A percentile compares a stretch with the other conserved stretches of the same genome.
Conservation (phyloP, 92 coral and sea anemone species). For the Epizoanthus fatuus region DNA sequence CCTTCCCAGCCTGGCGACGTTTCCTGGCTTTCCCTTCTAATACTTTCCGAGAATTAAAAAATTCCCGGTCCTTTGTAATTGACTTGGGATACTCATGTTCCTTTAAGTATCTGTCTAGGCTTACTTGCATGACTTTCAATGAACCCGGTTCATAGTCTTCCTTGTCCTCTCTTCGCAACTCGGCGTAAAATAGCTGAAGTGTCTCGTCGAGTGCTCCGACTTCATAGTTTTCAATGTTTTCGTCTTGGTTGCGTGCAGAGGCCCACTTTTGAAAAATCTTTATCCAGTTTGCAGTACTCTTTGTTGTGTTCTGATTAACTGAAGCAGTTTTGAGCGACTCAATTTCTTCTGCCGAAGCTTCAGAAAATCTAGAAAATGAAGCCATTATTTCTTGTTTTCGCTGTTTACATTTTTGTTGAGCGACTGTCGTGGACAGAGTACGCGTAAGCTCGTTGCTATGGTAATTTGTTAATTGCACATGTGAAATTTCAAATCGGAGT, state of each 20-base stretch:
- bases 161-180: constrained; percentile 45
- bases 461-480: too few relatives aligned
- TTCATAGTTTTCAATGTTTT: constrained; percentile 3
- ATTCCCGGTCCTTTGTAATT: constrained; percentile 38
- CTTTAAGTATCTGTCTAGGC: constrained; percentile 42
- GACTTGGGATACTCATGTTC: constrained; percentile 49
- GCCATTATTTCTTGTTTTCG: too few relatives aligned
- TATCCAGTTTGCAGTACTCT: too few relatives aligned
- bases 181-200: constrained; percentile 48
- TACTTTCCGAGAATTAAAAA: constrained; percentile 44
- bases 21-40: constrained; percentile 61
- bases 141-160: constrained; percentile 58
- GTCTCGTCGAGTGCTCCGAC: constrained; percentile 17
- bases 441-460: too few relatives aligned
- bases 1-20: constrained; percentile 37
- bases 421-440: too few relatives aligned
- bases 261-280: too few relatives aligned
- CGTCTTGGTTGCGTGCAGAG: not conserved
- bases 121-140: constrained; percentile 62
- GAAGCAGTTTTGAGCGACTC: too few relatives aligned
- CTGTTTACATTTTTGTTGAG: too few relatives aligned
- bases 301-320: too few relatives aligned
- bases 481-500: too few relatives aligned
- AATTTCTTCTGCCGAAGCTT: too few relatives aligned
- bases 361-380: too few relatives aligned